A percentile compares a stretch with the other conserved stretches of the same genome.
phyloP scores from a whole-genome alignment of 2,113 vertebrate species.

The Microtus oregoni region DNA sequence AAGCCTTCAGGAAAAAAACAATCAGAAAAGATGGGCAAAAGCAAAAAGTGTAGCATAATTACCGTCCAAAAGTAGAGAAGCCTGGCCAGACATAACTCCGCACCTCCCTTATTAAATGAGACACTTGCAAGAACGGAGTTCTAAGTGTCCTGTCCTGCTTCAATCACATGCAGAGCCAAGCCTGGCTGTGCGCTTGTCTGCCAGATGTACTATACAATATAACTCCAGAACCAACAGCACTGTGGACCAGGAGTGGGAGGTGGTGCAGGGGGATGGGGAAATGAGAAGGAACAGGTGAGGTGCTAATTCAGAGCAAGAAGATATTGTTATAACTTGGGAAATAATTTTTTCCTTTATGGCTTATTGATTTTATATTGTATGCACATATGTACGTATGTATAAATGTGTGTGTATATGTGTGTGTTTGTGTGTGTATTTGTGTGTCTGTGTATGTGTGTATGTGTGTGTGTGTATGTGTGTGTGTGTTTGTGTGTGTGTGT shows the following conservation, averaged over 20 bases:
- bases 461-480: no score
- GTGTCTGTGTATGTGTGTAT: no score
- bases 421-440: no score
- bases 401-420: neutral
- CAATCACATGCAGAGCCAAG: neutral
- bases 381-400: no score
- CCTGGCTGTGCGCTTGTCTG: neutral
- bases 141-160: conserved; percentile 22
- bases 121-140: neutral
- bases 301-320: neutral
- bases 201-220: neutral
- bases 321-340: neutral
- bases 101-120: conserved; percentile 54
- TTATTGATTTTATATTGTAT: neutral
- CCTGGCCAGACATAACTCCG: neutral
- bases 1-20: neutral
- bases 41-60: conserved; percentile 52
- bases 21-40: neutral
- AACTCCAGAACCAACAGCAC: neutral
- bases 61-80: conserved; percentile 35
- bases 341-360: neutral
- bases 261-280: neutral
- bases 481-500: no score
- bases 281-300: neutral
- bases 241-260: neutral